Base-by-base conservation (phyloP, 2,888 invertebrate species). In the Volucella zonaria region DNA sequence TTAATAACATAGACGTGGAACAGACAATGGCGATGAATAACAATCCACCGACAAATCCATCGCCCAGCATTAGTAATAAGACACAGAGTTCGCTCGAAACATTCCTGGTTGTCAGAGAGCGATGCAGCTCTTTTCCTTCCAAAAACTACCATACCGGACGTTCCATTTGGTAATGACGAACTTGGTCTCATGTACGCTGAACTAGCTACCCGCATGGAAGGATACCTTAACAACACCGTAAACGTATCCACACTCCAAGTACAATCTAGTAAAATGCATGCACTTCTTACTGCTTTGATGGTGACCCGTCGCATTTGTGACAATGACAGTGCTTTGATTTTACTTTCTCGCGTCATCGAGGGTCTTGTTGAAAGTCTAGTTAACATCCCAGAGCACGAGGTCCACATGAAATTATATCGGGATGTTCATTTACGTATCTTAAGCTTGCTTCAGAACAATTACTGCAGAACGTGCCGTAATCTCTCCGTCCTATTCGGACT, bases 71-170 rank as follows among this genome's bases (percentile, higher is more conserved):
- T 42, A 93, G 93, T n/a, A 90, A 94, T 66, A 89, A 90, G 62
- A 99, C 91, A 99, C 99, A 90, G 99, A 99, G 92, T 99, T 99
- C 91, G 97, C 98, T 0, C 94, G 97, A 87, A 98, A 97, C 91
- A 97, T 99, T 87, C 99, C 99, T 4, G 99, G 99, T 1, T 99
- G 78, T 94, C 94, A 49, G 96, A 96, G 89, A 94, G 97, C 31
- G 97, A 97, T 87, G 94, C 95, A 45, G 94, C 95, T 0, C 92
- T 96, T 78, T 95, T 96, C 89, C 94, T 96, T 82, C 96, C 96
- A 9, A 97, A 97, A 90, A 95, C 96, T 6, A 91, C 92, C 0
- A 91, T 92, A 12, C 93, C 92, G 18, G 91, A 92, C 67, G 71
- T 91, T 73, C 88, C 90, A 15, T 91, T 91, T 83, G 94, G 93